phyloP scores from a whole-genome alignment of 2,797 vertebrate genomes.

The Gymnoscopelus braueri region DNA sequence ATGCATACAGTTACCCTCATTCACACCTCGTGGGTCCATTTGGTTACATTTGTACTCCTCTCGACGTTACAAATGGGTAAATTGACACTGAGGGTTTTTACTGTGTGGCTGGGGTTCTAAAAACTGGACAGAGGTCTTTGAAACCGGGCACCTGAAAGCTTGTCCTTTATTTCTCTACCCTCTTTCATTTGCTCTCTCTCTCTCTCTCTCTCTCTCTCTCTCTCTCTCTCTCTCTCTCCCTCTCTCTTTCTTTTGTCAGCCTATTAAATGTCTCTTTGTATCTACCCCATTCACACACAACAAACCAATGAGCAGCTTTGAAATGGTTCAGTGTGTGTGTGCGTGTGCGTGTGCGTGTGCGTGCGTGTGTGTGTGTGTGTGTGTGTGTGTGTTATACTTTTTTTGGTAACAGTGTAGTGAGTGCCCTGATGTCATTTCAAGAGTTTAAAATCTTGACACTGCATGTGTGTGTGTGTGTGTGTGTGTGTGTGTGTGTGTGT shows the following conservation, averaged over 20 bases:
- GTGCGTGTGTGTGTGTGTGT: constrained; percentile 12
- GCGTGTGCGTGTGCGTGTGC: not conserved
- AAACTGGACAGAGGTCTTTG: constrained; percentile 42
- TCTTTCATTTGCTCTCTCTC: constrained; percentile 1
- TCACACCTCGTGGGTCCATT: too few relatives aligned
- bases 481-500: too few relatives aligned
- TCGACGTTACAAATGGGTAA: too few relatives aligned
- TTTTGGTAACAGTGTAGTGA: constrained; percentile 13
- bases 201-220: constrained; percentile 21
- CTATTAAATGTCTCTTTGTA: constrained; percentile 71
- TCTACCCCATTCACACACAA: constrained; percentile 45
- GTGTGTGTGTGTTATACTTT: constrained; percentile 1
- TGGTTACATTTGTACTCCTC: too few relatives aligned
- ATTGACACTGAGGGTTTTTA: too few relatives aligned
- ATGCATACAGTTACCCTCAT: too few relatives aligned
- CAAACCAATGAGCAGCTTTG: constrained; percentile 43
- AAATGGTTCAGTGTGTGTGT: constrained; percentile 11
- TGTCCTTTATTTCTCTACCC: too few relatives aligned
- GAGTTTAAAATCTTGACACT: constrained; percentile 34
- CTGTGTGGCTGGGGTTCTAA: constrained; percentile 20
- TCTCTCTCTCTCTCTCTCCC: constrained; percentile 16
- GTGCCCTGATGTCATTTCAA: constrained; percentile 28
- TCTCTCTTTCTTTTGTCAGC: constrained; percentile 34
- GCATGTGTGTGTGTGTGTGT: too few relatives aligned
- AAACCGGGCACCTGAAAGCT: constrained; percentile 41